These are phyloP conservation scores for Drosophila testacea DNA, from an alignment of 2,888 invertebrate species.

Conservation along the genomic window DNA sequence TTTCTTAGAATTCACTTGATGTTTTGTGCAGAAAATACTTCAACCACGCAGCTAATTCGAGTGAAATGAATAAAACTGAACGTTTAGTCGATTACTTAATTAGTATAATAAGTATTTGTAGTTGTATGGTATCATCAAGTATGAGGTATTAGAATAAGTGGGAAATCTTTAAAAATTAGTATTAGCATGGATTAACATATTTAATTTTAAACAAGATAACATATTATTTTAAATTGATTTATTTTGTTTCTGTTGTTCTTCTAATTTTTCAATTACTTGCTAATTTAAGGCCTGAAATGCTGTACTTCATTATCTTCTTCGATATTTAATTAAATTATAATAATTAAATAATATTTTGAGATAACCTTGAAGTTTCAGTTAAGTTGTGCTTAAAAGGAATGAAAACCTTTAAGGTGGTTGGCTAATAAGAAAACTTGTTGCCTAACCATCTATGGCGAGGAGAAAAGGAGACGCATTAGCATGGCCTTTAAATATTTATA, in stretches of 20 bases:
- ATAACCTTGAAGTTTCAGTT: conserved; percentile 2
- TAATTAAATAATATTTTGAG: background rate
- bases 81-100: background rate
- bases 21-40: background rate
- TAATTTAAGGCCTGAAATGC: background rate
- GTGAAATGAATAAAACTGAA: background rate
- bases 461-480: conserved; percentile 48
- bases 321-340: conserved; percentile 4
- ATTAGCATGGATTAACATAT: too few relatives aligned
- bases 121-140: too few relatives aligned
- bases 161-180: too few relatives aligned
- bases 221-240: too few relatives aligned
- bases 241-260: too few relatives aligned
- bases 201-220: too few relatives aligned
- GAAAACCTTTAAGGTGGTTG: conserved; percentile 13
- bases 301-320: background rate
- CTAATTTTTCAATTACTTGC: background rate
- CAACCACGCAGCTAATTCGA: background rate
- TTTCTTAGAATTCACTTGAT: background rate
- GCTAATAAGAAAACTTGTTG: conserved; percentile 27
- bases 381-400: background rate
- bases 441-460: conserved; percentile 24
- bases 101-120: too few relatives aligned
- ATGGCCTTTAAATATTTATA: conserved; percentile 67
- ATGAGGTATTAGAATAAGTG: too few relatives aligned